Percentiles rank a stretch among this genome's conserved stretches.
Evolutionary conservation across 2,888 invertebrate genomes (phyloP).

Genomic region (Dyspetes luteomarginatus): DNA sequence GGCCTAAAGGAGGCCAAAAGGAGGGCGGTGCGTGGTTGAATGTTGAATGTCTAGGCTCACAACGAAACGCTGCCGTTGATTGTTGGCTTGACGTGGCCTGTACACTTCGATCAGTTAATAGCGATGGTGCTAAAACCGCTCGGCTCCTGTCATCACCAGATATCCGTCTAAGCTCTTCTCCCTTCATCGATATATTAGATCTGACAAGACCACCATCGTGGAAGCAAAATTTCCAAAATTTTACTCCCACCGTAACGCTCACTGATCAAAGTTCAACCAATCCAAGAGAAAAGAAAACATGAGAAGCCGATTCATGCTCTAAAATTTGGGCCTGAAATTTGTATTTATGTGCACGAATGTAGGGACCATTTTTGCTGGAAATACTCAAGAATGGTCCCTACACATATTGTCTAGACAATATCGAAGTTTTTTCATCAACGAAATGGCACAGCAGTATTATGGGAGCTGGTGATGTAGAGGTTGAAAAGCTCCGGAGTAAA

Average conservation of each 20-base stretch:
- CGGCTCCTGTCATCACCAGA: constrained; percentile 32
- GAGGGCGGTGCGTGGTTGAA: background rate
- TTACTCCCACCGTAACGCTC: no score
- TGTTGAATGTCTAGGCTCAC: constrained; percentile 45
- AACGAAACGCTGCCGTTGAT: constrained; percentile 48
- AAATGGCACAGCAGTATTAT: constrained; percentile 15
- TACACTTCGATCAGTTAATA: constrained; percentile 52
- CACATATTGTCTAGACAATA: background rate
- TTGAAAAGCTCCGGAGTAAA: constrained; percentile 69
- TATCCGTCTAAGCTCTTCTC: background rate
- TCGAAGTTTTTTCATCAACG: background rate
- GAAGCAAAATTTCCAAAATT: no score
- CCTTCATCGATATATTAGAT: background rate
- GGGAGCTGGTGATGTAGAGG: background rate
- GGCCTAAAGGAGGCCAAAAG: background rate
- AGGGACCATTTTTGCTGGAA: no score
- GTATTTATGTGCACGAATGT: no score
- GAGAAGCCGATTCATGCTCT: background rate
- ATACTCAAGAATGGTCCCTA: background rate
- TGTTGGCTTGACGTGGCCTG: constrained; percentile 37
- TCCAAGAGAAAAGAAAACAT: background rate
- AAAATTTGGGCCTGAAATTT: background rate
- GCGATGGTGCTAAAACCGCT: constrained; percentile 38
- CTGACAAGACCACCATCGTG: no score
- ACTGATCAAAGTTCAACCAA: no score